Evolutionary conservation across 2,888 invertebrate genomes (phyloP).

Genomic region (Spilarctia lutea): DNA sequence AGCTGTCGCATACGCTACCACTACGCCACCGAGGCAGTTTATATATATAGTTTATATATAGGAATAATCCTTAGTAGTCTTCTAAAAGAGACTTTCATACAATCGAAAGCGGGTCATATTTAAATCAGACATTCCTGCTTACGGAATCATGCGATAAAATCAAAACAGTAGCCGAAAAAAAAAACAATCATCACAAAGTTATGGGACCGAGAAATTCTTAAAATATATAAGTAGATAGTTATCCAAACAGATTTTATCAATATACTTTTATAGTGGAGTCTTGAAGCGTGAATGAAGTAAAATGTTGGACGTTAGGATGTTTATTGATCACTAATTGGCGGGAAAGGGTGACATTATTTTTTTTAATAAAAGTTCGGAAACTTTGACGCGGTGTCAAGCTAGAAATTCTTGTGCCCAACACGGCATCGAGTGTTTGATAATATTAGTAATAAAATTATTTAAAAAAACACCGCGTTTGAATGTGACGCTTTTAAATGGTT

Average conservation of each 20-base stretch:
- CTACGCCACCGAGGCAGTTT: too few species aligned
- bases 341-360: constrained; percentile 45
- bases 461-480: constrained; percentile 21
- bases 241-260: constrained; percentile 57
- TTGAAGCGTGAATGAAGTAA: constrained; percentile 52
- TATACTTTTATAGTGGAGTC: constrained; percentile 43
- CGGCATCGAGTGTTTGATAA: constrained; percentile 16
- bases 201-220: constrained; percentile 59
- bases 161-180: constrained; percentile 56
- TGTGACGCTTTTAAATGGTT: constrained; percentile 16
- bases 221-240: constrained; percentile 40
- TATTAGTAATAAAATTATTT: constrained; percentile 13
- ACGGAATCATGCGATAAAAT: constrained; percentile 44
- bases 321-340: constrained; percentile 54
- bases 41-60: too few species aligned
- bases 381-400: constrained; percentile 26
- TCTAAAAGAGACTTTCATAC: constrained; percentile 12
- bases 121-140: constrained; percentile 37
- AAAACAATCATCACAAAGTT: constrained; percentile 54
- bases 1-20: too few species aligned
- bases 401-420: constrained; percentile 19
- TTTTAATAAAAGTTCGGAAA: constrained; percentile 19
- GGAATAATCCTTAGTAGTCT: background rate
- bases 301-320: constrained; percentile 39
- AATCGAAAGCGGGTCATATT: constrained; percentile 23